Conservation (phyloP, 2,113 vertebrate genomes). For the Nymphicus hollandicus region DNA sequence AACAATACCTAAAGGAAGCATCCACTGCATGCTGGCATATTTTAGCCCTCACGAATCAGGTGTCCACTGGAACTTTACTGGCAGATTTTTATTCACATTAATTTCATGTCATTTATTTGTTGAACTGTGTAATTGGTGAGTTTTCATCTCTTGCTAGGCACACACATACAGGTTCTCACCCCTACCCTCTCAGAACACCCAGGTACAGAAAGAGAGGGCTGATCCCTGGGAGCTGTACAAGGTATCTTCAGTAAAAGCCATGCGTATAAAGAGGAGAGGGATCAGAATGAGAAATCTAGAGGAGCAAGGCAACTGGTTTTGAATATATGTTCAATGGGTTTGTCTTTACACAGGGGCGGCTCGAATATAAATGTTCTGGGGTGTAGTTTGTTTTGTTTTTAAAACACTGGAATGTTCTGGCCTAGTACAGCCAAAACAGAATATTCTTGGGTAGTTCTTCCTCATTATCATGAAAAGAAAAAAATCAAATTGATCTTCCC, state of each 20-base stretch:
- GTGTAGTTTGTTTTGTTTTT: background rate
- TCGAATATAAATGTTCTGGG: background rate
- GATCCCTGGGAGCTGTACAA: background rate
- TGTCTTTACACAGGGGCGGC: background rate
- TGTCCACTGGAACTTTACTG: background rate
- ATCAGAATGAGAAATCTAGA: background rate
- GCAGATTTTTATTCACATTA: background rate
- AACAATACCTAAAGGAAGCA: background rate
- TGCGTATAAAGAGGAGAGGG: background rate
- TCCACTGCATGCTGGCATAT: background rate
- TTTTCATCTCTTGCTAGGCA: background rate
- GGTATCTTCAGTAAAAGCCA: background rate
- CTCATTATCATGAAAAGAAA: background rate
- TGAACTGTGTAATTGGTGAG: background rate
- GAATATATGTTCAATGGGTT: background rate
- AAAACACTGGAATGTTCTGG: background rate
- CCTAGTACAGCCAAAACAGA: background rate
- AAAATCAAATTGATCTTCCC: background rate
- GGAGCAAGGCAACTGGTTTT: background rate
- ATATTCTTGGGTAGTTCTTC: background rate
- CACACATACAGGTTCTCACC: accelerated
- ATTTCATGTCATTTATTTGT: background rate
- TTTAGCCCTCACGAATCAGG: background rate
- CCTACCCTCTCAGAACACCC: background rate
- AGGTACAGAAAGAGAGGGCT: background rate